Evolutionary conservation across 2,888 invertebrate species (phyloP), one percentile per base, ranked within the genome.

Genomic region (Trissoscelio sp.): DNA sequence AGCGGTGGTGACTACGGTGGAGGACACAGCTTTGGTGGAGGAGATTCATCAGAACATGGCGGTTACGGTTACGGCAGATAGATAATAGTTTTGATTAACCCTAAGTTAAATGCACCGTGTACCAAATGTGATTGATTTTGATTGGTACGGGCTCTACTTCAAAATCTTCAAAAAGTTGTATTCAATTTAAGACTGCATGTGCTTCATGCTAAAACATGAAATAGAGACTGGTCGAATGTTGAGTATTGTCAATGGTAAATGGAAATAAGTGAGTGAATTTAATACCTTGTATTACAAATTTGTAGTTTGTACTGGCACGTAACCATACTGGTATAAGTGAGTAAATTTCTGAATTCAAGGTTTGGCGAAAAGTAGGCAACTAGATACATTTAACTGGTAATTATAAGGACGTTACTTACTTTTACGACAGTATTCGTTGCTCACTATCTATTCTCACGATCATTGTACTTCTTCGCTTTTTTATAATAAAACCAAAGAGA

Each of bases 401-500:
- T 69, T 69, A 60, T 72, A 48, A 75, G 55, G 72, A 39, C 53
- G 31, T 74, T 69, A 66, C 53, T 70, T 66, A 62, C 57, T 55
- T 79, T 73, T 73, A 79, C 57, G 39, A 64, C 79, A 79, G 79
- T 80, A 82, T 79, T 82, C 58, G 79, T 75, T 66, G 60, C 75
- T 82, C 73, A 53, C 67, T 69, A 74, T 75, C 79, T 60, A 46
- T 75, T 79, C 66, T 79, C 78, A 81, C 80, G 75, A 69, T 77
- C 70, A 60, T 57, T 86, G 83, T 85, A 84, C 69, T 85, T 84
- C 82, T 85, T 86, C 85, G 84, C 84, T 84, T 87, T 85, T 88
- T 87, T 88, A 72, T 86, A 90, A 90, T 89, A 90, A 89, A 90
- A 88, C 89, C 89, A 89, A 90, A 89, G 89, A 90, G 83, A 86